Evolutionary conservation across 1,140 invertebrate species (phyloP), one percentile per base, ranked within the genome.

Genomic region (Pachyrhynchus sulphureomaculatus): DNA sequence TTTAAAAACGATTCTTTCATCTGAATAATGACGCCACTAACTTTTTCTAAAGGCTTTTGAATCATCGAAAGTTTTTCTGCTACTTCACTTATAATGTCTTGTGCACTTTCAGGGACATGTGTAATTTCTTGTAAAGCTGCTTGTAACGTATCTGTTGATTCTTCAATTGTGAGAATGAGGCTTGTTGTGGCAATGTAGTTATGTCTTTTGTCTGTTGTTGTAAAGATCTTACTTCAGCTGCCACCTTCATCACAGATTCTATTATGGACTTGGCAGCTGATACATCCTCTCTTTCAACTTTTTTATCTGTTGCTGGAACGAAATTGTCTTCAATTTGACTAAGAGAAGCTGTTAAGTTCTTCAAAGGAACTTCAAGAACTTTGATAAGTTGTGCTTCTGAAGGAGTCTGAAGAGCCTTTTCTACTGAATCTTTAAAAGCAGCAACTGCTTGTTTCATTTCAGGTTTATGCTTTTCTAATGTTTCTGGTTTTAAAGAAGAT

Each of bases 391-490:
- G 26, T 12, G 34, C n/a, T 52, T 52, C 49, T 12, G 13, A 21
- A n/a, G 33, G 17, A 6, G 33, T 32, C 17, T 34, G 49, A 2
- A 24, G 13, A 34, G 34, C 20, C 15, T 12, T 34, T 18, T 52
- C 26, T 17, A 52, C 15, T 3, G 4, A 32, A 34, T 52, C 32
- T 36, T 36, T 52, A 34, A 52, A 9, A 17, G 15, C n/a, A 17
- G 8, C 4, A 18, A 36, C 18, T 9, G 49, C 49, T 9, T 36
- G 13, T 18, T 36, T n/a, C n/a, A 52, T 2, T 17, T 54, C 36
- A 4, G 52, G 52, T 49, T 62, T 62, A 32, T 62, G n/a, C 29
- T 49, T 9, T 55, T 57, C 45, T 37, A 24, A 37, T 44, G 42
- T 15, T 45, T 64, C 48, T 12, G 54, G 32, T 45, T 39, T 53